These are phyloP conservation scores for Rhimphoctona megacephalus DNA, from an alignment of 2,888 invertebrate genomes.

Conservation along the genomic window DNA sequence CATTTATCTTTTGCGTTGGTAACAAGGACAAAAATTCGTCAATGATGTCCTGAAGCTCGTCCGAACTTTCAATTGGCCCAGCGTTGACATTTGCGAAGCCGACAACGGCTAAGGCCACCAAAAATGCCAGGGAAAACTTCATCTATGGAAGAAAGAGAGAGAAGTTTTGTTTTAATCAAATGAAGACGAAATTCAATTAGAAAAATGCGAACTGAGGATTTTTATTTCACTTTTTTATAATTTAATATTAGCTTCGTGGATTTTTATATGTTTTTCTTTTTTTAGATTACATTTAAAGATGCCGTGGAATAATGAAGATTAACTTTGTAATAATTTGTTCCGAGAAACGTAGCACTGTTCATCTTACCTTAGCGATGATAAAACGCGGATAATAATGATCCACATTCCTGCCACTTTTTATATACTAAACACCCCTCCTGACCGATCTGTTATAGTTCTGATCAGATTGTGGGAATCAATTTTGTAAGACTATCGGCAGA, in stretches of 20 bases:
- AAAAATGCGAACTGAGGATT: background rate
- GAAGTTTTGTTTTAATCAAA: background rate
- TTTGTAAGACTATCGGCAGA: slow-evolving; percentile 10
- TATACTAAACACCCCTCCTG: slow-evolving; percentile 56
- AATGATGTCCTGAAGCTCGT: slow-evolving; percentile 60
- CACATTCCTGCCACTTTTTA: slow-evolving; percentile 30
- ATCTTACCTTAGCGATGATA: slow-evolving; percentile 53
- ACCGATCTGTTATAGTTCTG: slow-evolving; percentile 1
- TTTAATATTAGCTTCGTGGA: background rate
- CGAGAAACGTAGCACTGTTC: background rate
- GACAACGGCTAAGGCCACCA: slow-evolving; percentile 68
- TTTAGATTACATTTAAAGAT: background rate
- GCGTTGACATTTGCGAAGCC: slow-evolving; percentile 60
- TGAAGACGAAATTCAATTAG: too few relatives aligned
- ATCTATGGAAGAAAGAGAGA: slow-evolving; percentile 54
- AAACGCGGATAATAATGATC: slow-evolving; percentile 37
- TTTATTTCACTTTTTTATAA: background rate
- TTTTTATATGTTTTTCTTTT: background rate
- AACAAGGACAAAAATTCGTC: slow-evolving; percentile 67
- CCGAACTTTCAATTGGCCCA: slow-evolving; percentile 53
- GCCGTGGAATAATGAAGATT: background rate
- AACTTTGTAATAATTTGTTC: background rate
- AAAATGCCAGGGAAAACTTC: slow-evolving; percentile 70
- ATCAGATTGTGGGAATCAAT: slow-evolving; percentile 22
- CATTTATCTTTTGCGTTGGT: slow-evolving; percentile 30